phyloP scores from a whole-genome alignment of 1,140 invertebrate genomes.

The Aplysia californica region DNA sequence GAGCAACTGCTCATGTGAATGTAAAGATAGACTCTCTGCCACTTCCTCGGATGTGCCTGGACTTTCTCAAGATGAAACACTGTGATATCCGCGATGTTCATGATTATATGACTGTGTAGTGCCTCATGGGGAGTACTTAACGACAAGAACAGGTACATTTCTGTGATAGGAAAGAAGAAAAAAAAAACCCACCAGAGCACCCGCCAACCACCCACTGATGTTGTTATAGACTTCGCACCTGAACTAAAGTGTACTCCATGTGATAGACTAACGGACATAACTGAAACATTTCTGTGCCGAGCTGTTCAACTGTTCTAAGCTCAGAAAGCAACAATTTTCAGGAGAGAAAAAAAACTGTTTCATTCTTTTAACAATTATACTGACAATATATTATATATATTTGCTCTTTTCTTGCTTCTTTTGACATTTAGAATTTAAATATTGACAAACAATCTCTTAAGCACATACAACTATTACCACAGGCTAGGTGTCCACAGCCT shows the following conservation, averaged over 20 bases:
- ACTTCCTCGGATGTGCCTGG: background rate
- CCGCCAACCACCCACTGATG: background rate
- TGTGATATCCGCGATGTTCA: background rate
- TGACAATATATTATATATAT: too few species aligned
- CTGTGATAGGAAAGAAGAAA: background rate
- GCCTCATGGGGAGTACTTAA: background rate
- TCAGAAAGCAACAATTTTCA: too few species aligned
- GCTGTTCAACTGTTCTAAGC: too few species aligned
- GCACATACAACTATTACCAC: too few species aligned
- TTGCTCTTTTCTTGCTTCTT: too few species aligned
- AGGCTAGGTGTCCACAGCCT: too few species aligned
- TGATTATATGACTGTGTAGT: background rate
- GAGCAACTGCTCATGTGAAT: background rate
- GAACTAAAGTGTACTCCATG: background rate
- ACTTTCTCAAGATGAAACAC: slow-evolving; percentile 5
- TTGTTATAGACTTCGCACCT: background rate
- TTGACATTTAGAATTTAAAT: too few species aligned
- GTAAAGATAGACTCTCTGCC: background rate
- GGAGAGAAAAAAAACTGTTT: too few species aligned
- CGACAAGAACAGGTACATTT: background rate
- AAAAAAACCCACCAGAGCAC: background rate
- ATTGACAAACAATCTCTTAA: too few species aligned
- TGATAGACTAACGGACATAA: too few species aligned
- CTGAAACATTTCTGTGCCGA: too few species aligned
- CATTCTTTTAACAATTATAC: too few species aligned